phyloP scores from a whole-genome alignment of 2,797 vertebrate species.

The Poecilia velifera region DNA sequence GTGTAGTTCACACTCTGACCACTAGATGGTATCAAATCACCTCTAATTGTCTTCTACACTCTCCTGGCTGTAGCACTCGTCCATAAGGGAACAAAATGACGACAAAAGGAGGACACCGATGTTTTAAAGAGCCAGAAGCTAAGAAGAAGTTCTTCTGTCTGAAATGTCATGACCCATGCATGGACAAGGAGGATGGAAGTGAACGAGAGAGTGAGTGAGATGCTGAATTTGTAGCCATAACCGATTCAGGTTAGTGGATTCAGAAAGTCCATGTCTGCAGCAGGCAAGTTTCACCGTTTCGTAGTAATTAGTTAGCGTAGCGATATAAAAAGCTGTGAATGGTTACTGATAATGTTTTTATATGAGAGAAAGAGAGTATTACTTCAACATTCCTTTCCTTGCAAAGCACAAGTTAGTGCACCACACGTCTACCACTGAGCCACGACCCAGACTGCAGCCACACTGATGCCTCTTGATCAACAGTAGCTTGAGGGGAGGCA shows the following conservation, averaged over 20 bases:
- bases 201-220: slow-evolving; percentile 47
- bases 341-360: slow-evolving; percentile 36
- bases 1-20: not conserved
- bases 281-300: slow-evolving; percentile 36
- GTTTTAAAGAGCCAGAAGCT: slow-evolving; percentile 14
- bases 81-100: not conserved
- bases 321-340: slow-evolving; percentile 28
- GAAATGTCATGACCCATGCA: slow-evolving; percentile 35
- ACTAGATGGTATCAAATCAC: not conserved
- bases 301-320: slow-evolving; percentile 45
- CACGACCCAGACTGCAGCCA: slow-evolving; percentile 45
- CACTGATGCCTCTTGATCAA: slow-evolving; percentile 60
- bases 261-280: slow-evolving; percentile 35
- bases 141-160: slow-evolving; percentile 27
- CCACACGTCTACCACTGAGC: slow-evolving; percentile 42
- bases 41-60: not conserved
- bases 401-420: slow-evolving; percentile 59
- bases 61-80: not conserved
- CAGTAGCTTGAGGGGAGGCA: slow-evolving; percentile 55
- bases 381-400: slow-evolving; percentile 15
- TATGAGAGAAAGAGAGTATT: slow-evolving; percentile 22
- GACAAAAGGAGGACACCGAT: slow-evolving; percentile 4
- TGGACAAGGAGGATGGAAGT: slow-evolving; percentile 42
- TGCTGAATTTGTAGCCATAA: slow-evolving; percentile 39
- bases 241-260: slow-evolving; percentile 59